Conservation (phyloP, 2,888 invertebrate genomes). For the Lepidocyrtinus sp. region DNA sequence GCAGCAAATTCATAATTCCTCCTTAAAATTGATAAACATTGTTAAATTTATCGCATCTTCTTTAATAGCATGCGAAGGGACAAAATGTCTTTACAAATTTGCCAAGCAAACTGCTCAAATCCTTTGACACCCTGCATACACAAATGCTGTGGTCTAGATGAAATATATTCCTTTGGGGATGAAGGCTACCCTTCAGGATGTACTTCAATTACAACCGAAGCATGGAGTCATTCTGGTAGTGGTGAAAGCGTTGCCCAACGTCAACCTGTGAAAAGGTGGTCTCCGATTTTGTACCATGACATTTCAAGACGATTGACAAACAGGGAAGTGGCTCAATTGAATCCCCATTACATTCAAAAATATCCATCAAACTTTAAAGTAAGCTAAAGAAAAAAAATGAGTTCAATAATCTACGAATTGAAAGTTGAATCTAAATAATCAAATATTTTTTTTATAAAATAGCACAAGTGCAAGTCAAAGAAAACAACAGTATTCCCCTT, state of each 20-base stretch:
- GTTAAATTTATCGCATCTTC: no score
- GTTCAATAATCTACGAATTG: no score
- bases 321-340: constrained; percentile 36
- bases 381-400: no score
- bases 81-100: constrained; percentile 45
- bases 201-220: constrained; percentile 24
- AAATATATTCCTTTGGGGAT: constrained; percentile 59
- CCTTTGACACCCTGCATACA: constrained; percentile 61
- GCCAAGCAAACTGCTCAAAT: constrained; percentile 50
- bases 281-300: constrained; percentile 54
- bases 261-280: constrained; percentile 24
- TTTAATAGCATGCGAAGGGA: constrained; percentile 29
- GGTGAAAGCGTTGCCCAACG: constrained; percentile 19
- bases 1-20: background rate
- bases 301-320: constrained; percentile 19
- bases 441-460: no score
- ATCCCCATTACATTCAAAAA: constrained; percentile 56
- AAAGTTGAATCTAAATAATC: no score
- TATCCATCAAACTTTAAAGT: constrained; percentile 61
- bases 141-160: constrained; percentile 52
- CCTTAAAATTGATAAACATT: background rate
- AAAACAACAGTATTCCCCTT: constrained; percentile 60
- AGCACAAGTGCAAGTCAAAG: constrained; percentile 47
- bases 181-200: constrained; percentile 56
- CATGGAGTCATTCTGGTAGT: constrained; percentile 4